These are phyloP conservation scores for Hoplostethus mediterraneus DNA, from an alignment of 2,797 vertebrate species.

Conservation along the genomic window DNA sequence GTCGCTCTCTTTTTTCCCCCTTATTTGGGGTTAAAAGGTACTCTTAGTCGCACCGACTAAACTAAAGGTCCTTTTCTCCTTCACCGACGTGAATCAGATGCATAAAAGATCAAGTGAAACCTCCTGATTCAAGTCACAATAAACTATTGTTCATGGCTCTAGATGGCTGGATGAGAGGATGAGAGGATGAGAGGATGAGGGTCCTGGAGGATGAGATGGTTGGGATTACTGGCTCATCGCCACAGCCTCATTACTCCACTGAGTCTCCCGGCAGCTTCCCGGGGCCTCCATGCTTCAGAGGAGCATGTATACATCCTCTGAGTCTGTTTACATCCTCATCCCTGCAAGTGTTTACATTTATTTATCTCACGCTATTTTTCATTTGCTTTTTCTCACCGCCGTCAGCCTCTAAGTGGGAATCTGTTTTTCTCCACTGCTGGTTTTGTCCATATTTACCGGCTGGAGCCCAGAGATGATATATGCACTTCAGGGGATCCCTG, in stretches of 20 bases:
- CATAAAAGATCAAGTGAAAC: too few species aligned
- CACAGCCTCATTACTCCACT: constrained; percentile 49
- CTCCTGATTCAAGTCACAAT: too few species aligned
- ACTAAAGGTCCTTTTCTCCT: too few species aligned
- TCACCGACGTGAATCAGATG: too few species aligned
- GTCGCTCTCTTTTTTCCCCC: too few species aligned
- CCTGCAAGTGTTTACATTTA: constrained; percentile 65
- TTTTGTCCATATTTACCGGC: constrained; percentile 53
- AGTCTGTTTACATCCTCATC: constrained; percentile 62
- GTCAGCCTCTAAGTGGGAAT: constrained; percentile 20
- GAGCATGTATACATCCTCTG: constrained; percentile 37
- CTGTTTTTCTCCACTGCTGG: constrained; percentile 33
- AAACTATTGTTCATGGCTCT: too few species aligned
- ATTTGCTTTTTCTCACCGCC: constrained; percentile 54
- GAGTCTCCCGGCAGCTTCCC: constrained; percentile 12
- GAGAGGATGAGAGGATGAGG: not conserved
- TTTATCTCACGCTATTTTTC: constrained; percentile 56
- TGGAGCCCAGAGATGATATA: constrained; percentile 39
- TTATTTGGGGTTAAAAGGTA: too few species aligned
- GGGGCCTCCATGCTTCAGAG: constrained; percentile 42
- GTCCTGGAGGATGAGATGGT: not conserved
- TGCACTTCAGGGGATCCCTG: constrained; percentile 31
- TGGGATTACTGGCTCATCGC: constrained; percentile 34
- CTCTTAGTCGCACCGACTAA: too few species aligned
- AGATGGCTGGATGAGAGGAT: too few species aligned